Evolutionary conservation across 2,888 invertebrate genomes (phyloP), one percentile per base, ranked within the genome.

Genomic region (Shargacucullia verbasci): DNA sequence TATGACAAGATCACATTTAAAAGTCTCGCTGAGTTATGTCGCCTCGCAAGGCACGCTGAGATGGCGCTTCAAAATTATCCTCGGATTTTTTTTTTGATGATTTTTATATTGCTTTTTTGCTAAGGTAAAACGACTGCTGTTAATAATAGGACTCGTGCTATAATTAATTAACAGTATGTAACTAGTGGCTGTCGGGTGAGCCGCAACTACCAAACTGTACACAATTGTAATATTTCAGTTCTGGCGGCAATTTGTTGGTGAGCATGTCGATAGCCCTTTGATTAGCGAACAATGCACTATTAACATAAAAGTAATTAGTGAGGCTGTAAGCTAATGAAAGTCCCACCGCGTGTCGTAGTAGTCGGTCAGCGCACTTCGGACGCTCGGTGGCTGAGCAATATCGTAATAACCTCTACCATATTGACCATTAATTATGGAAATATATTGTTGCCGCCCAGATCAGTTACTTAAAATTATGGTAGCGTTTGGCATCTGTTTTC

Each of bases 251-350:
- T 27, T 12, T 7, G 13, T 2, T 33, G 11, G 12, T 20, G n/a
- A 15, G 35, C 12, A 9, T 35, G 35, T 37, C 38, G 37, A 46
- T 50, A 48, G 34, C 29, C 50, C 49, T 54, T 55, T 47, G 50
- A 64, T 65, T 58, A 56, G 48, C 20, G 37, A 38, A 34, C 38
- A 38, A 46, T 33, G 31, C 39, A 27, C 37, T 61, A 56, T 64
- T 61, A 61, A 61, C 61, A 58, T 58, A 55, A 54, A 57, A 48
- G 45, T 56, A 37, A 58, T 56, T 57, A 63, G 43, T n/a, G n/a
- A n/a, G 8, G n/a, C 43, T 27, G 10, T 4, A 6, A 38, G 47
- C 29, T 29, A 38, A 29, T 38, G 14, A 31, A 39, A 9, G 13
- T 37, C 35, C 25, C 34, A 1, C 7, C 11, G 20, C 3, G 25